Base-by-base conservation (phyloP, 2,797 vertebrate genomes). In the Cheirogaleus major region DNA sequence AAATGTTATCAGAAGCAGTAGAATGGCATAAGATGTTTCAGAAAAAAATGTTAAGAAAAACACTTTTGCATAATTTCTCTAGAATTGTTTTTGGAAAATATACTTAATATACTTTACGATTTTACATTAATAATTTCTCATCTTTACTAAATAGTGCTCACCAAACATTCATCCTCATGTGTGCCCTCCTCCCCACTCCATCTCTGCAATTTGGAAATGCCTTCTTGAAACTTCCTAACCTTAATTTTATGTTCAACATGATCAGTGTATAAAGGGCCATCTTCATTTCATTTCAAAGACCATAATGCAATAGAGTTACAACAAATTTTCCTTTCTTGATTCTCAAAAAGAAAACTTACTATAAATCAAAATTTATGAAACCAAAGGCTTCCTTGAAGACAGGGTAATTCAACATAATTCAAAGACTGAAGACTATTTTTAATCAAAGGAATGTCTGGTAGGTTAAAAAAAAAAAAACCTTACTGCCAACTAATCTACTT, bases 271-370 rank as follows among this genome's bases (percentile, higher is more conserved):
- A 57, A 86, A 96, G 94, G 17, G 7, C 15, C 43, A 91, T 65
- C 61, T 70, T 92, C 38, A n/a, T n/a, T n/a, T n/a, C n/a, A 91
- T 80, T 95, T 96, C 75, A 90, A 97, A 97, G 52, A 57, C 15
- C 5, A 81, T 27, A 93, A 89, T 27, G n/a, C 41, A 95, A 65
- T 45, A 22, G 85, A 69, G 8, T 86, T 72, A 79, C n/a, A 84
- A 81, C 73, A 35, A 96, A 80, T 84, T 69, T 48, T 86, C 45
- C 65, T 69, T 92, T 63, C 45, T 65, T 78, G 73, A 92, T 72
- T 78, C 69, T 89, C 69, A 83, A 59, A 82, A 87, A 83, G 38
- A 85, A 85, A 93, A 87, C 35, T 52, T 75, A 72, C 1, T 20
- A 88, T 38, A 86, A 69, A 95, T 59, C 45, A 84, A 86, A 41